Evolutionary conservation across 2,113 vertebrate genomes (phyloP), one percentile per base, ranked within the genome.

Genomic region (Phaethornis superciliosus): DNA sequence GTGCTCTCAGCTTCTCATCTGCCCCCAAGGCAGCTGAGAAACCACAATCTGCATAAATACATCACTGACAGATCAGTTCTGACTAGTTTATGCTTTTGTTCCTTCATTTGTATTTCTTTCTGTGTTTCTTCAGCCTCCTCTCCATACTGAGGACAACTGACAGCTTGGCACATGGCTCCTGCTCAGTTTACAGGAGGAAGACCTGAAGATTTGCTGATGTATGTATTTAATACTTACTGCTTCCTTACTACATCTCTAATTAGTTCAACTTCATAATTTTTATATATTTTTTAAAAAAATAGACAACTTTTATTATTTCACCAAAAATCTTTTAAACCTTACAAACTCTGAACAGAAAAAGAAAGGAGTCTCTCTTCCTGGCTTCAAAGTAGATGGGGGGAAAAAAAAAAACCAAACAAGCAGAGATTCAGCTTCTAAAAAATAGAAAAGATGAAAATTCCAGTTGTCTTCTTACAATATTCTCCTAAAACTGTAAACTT

Each of bases 141-240:
- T 91, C 24, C 40, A 33, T 35, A 17, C 72, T 58, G 13, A 74
- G 51, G 74, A 80, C 0, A 0, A 79, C 3, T 54, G 64, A 93
- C 47, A 88, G 78, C 59, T 60, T 30, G 54, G 33, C 79, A 79
- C 88, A 90, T 58, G 65, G 85, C 71, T 90, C 42, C 85, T 88
- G 60, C 68, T 86, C 54, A 60, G 37, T 62, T 88, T 55, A 90
- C 49, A 77, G 75, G 42, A 83, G 58, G 54, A 93, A 71, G 51
- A 94, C 88, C 64, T 52, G 47, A 88, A 85, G 91, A 89, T 93
- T 55, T 93, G 58, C 78, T 77, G 46, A 94, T 55, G 37, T 95
- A 67, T 5, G 2, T 77, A 94, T 77, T 93, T 94, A 94, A 95
- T 63, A 46, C 63, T 87, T 64, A 68, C 44, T 74, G 93, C 37